These are phyloP conservation scores for Cossypha niveicapilla DNA, from an alignment of 2,797 vertebrate genomes.

Conservation along the genomic window DNA sequence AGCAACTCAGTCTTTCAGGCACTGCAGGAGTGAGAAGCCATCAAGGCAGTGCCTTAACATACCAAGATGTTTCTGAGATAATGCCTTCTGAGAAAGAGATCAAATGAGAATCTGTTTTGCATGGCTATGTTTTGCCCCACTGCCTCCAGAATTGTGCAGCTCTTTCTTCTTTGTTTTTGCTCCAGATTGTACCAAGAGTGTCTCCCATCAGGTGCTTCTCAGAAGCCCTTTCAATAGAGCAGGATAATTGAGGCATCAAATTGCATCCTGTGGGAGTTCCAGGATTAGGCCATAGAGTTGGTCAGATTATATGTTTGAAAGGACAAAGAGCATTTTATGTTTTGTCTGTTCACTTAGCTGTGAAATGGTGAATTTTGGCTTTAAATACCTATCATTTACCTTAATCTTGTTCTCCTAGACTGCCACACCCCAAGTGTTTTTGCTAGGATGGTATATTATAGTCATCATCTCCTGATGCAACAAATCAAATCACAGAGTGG, in stretches of 20 bases:
- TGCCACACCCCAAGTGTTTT: not conserved
- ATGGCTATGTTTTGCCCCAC: not conserved
- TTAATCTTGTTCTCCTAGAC: not conserved
- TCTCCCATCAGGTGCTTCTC: not conserved
- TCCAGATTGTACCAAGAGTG: not conserved
- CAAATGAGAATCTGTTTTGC: not conserved
- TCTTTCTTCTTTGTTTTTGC: not conserved
- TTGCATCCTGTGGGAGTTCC: not conserved
- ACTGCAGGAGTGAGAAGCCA: not conserved
- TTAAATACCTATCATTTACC: not conserved
- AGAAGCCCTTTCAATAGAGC: not conserved
- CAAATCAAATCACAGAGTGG: not conserved
- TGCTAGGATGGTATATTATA: not conserved
- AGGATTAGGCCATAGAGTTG: not conserved
- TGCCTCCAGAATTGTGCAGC: not conserved
- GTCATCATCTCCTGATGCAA: not conserved
- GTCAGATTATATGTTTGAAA: not conserved
- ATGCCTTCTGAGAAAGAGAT: slow-evolving; percentile 29
- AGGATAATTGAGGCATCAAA: not conserved
- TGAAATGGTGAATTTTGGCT: not conserved
- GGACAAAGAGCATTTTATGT: not conserved
- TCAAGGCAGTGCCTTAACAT: not conserved
- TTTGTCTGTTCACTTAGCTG: not conserved
- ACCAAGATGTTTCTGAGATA: not conserved
- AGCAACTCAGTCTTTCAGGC: not conserved